A percentile compares a stretch with the other conserved stretches of the same genome.
Conservation (phyloP, 2,888 invertebrate species). For the Ichneumon xanthorius region DNA sequence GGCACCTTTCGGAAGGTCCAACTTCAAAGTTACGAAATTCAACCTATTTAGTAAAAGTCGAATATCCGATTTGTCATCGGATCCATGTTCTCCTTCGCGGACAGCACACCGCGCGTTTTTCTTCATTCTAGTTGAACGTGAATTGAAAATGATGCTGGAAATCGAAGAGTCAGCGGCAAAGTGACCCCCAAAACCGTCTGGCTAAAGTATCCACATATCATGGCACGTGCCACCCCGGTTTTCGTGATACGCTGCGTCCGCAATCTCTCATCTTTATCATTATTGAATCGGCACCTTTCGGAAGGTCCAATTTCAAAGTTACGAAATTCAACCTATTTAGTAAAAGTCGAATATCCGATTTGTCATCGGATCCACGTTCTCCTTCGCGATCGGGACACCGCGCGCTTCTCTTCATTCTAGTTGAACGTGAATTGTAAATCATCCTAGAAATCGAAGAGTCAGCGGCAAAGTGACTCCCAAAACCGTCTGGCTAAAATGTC, state of each 20-base stretch:
- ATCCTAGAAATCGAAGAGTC: conserved; percentile 33
- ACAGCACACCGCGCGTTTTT: background rate
- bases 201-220: conserved; percentile 71
- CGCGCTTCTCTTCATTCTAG: conserved; percentile 12
- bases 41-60: background rate
- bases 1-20: too few species aligned
- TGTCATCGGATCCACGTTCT: background rate
- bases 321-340: too few species aligned
- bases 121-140: conserved; percentile 34
- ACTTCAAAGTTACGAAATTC: too few species aligned
- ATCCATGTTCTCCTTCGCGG: background rate
- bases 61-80: conserved; percentile 9
- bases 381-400: too few species aligned
- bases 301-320: too few species aligned
- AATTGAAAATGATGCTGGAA: conserved; percentile 43
- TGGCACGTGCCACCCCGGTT: too few species aligned
- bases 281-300: too few species aligned
- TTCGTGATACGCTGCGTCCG: too few species aligned
- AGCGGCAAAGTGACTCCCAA: conserved; percentile 36
- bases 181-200: conserved; percentile 63
- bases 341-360: conserved; percentile 25
- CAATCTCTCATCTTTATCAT: too few species aligned
- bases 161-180: conserved; percentile 21
- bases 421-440: conserved; percentile 41
- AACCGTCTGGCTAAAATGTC: conserved; percentile 70